Evolutionary conservation across 2,888 invertebrate species (phyloP), one percentile per base, ranked within the genome.

Genomic region (Tipula confusa): DNA sequence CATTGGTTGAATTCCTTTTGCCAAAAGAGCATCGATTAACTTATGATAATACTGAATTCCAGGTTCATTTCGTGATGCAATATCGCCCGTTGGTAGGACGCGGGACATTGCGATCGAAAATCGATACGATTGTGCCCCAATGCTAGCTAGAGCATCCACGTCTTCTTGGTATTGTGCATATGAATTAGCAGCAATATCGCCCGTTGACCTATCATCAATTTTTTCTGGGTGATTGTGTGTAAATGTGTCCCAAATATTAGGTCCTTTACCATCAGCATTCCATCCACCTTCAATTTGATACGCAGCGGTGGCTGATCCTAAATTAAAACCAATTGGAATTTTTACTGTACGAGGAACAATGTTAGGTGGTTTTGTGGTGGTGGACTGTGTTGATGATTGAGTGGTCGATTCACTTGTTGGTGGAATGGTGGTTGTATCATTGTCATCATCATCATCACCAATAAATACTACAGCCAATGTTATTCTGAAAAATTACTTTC

Each of bases 251-350:
- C 90, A 91, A 83, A 90, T 89, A 86, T 88, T 91, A 86, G 89
- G 88, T 2, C 90, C 89, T 86, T 33, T 31, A 33, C 90, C 91
- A 31, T 89, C 91, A 91, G 84, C 84, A 85, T 84, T n/a, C 93
- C 93, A 93, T 5, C 91, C 92, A 9, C 93, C 93, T 88, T 93
- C 93, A 81, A 93, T 91, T 87, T 93, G 93, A 33, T 81, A 81
- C 11, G 81, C 6, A 6, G 81, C 81, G 7, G 81, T 81, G 3
- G 81, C 81, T 0, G 81, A 11, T 0, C 81, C 81, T 15, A 81
- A 9, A 15, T 18, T 33, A 29, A 81, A 81, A 29, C 13, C 6
- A 15, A 7, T 15, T 4, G 81, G 81, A 33, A 81, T 33, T 33
- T 31, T 81, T 15, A 31, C 18, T 4, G 11, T 18, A 15, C 33